These are phyloP conservation scores for Drosophila tanythrix DNA, from an alignment of 2,888 invertebrate genomes.

Conservation along the genomic window DNA sequence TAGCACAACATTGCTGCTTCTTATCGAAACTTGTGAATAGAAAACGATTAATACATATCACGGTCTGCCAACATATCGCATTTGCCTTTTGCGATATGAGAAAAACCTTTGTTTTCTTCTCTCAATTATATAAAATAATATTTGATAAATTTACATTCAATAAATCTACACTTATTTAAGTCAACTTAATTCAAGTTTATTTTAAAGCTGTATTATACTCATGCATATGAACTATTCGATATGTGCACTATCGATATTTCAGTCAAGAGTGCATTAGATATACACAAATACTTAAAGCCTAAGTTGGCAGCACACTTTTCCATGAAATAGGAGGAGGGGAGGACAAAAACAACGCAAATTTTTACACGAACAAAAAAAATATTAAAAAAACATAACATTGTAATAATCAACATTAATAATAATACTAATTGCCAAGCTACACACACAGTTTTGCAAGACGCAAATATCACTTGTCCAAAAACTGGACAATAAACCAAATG, in stretches of 20 bases:
- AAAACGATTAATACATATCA: neutral
- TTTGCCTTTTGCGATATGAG: neutral
- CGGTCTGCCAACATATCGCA: neutral
- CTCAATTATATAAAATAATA: neutral
- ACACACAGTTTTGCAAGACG: neutral
- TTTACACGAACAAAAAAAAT: conserved; percentile 24
- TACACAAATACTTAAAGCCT: conserved; percentile 26
- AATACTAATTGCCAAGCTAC: neutral
- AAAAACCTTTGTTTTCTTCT: neutral
- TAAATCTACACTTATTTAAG: neutral
- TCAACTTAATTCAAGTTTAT: neutral
- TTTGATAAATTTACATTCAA: neutral
- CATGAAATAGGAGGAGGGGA: conserved; percentile 47
- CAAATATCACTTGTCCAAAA: neutral
- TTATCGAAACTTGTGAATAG: conserved; percentile 12
- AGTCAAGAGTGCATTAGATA: conserved; percentile 18
- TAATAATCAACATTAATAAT: conserved; percentile 8
- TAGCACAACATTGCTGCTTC: neutral
- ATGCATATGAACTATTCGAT: conserved; percentile 14
- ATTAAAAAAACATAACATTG: conserved; percentile 24
- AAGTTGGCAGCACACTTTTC: conserved; percentile 47
- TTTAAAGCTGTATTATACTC: neutral
- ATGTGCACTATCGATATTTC: conserved; percentile 4
- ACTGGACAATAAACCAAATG: conserved; percentile 1
- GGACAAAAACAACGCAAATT: conserved; percentile 53